A percentile compares a stretch with the other conserved stretches of the same genome.
phyloP scores from a whole-genome alignment of 2,888 invertebrate genomes.

The Allygus modestus region DNA sequence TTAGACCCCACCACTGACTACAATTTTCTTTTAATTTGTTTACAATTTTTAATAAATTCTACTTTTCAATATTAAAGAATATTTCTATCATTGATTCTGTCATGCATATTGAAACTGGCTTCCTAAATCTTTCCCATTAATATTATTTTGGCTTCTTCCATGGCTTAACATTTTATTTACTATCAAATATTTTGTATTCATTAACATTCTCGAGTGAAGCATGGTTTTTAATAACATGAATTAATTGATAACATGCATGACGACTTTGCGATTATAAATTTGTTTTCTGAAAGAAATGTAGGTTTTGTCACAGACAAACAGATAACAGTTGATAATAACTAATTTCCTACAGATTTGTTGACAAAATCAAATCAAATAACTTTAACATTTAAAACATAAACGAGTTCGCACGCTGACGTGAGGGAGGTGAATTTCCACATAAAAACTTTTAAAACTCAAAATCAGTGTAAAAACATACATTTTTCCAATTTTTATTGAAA shows the following conservation, averaged over 20 bases:
- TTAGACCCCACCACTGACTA: not conserved
- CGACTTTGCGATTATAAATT: not conserved
- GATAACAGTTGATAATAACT: not conserved
- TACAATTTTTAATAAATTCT: not conserved
- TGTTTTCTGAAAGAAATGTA: no score
- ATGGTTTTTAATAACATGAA: constrained; percentile 9
- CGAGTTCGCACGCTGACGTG: no score
- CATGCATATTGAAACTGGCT: constrained; percentile 12
- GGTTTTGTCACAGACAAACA: no score
- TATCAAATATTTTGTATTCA: not conserved
- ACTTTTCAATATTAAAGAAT: not conserved
- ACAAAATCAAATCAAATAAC: no score
- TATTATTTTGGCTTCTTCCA: not conserved
- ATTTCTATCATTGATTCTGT: not conserved
- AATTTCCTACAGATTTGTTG: no score
- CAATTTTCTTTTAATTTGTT: not conserved
- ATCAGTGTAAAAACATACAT: no score
- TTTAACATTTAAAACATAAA: no score
- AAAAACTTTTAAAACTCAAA: no score
- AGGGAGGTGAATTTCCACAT: no score
- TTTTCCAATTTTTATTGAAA: no score
- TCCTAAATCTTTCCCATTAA: not conserved
- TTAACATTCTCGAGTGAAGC: not conserved
- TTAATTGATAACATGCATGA: not conserved
- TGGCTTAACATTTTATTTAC: not conserved